Evolutionary conservation across 2,113 vertebrate species (phyloP).

Genomic region (Falco punctatus): DNA sequence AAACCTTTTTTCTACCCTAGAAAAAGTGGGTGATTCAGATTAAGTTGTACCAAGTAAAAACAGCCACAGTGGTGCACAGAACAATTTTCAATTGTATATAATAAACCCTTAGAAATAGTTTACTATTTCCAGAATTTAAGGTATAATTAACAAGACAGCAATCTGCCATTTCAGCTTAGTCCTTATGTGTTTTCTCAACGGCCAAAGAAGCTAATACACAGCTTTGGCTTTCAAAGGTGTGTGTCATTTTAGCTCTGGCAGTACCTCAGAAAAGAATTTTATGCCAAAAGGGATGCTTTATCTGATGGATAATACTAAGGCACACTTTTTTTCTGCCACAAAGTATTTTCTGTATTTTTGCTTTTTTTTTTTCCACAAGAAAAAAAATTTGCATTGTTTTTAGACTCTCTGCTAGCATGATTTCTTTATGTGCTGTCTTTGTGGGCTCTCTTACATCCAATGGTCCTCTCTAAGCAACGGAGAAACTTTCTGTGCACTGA

Average conservation of each 20-base stretch:
- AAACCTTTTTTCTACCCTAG: neutral
- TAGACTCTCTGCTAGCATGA: too few relatives aligned
- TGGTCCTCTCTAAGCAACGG: neutral
- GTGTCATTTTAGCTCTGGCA: neutral
- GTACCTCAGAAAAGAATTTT: neutral
- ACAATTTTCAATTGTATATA: neutral
- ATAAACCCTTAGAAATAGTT: neutral
- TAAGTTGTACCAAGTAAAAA: neutral
- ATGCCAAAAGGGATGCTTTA: neutral
- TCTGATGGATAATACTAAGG: neutral
- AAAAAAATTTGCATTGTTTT: fast-evolving
- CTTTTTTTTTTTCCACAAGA: neutral
- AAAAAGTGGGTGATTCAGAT: neutral
- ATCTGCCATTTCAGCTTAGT: neutral
- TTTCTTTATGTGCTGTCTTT: neutral
- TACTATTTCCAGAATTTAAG: neutral
- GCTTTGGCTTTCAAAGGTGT: neutral
- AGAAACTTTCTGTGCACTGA: neutral
- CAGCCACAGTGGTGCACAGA: neutral
- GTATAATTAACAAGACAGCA: neutral
- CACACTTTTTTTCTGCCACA: too few relatives aligned
- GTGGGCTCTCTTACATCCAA: neutral
- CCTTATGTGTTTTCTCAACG: neutral
- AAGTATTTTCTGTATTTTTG: neutral
- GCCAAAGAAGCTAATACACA: neutral